Evolutionary conservation across 1,140 invertebrate species (phyloP).

Genomic region (Bradysia coprophila): DNA sequence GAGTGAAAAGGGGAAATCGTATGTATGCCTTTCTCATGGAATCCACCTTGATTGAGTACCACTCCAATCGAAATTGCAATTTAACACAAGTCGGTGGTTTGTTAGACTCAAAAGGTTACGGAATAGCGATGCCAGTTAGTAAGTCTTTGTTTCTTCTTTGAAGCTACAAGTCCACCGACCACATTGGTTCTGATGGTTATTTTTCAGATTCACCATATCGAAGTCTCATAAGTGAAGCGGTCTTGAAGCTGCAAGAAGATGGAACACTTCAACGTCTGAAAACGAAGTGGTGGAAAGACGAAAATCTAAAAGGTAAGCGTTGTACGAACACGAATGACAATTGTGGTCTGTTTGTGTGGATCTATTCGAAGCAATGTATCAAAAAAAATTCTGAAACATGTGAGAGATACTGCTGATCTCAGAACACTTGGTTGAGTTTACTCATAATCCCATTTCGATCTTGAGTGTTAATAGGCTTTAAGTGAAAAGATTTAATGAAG

Average conservation of each 20-base stretch:
- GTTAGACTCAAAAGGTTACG: constrained; percentile 64
- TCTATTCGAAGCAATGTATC: no score
- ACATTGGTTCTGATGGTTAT: background rate
- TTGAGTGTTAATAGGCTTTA: no score
- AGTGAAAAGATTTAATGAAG: no score
- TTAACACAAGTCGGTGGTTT: constrained; percentile 82
- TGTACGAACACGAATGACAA: no score
- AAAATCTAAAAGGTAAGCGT: background rate
- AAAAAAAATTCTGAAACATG: no score
- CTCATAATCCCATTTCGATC: no score
- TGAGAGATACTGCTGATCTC: no score
- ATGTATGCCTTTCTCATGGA: constrained; percentile 93
- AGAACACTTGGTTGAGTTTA: no score
- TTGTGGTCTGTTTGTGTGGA: no score
- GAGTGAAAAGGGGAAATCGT: constrained; percentile 50
- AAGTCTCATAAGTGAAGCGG: constrained; percentile 41
- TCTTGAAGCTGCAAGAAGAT: constrained; percentile 56
- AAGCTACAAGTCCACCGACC: background rate
- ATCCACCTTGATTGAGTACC: constrained; percentile 79
- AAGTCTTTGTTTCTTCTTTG: constrained; percentile 5
- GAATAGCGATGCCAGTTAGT: constrained; percentile 58
- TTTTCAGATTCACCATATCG: constrained; percentile 45
- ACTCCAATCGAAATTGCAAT: constrained; percentile 73
- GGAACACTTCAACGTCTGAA: constrained; percentile 49
- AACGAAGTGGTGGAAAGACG: constrained; percentile 60